Base-by-base conservation (phyloP, 2,113 vertebrate genomes). In the Microcebus tavaratra region DNA sequence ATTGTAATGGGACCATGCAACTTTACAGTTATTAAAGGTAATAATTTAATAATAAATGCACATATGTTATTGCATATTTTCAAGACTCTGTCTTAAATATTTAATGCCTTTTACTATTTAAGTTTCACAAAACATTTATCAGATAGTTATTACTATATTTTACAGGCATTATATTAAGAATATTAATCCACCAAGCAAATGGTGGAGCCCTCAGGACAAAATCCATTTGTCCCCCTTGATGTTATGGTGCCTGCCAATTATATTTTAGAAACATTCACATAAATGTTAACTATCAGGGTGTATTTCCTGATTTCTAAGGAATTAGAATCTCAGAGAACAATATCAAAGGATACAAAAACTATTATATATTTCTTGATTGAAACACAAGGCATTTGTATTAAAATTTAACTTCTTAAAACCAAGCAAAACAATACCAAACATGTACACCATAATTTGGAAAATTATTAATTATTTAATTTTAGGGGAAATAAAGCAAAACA, bases 401-500 rank as follows among this genome's bases (percentile, higher is more conserved):
- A 79, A 79, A 95, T 67, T 18, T 79, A 90, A 5, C 34, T 79
- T 78, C 50, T 68, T 96, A 72, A 70, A 80, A 25, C 29, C 91
- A 91, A 92, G 39, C 39, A 81, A 96, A 83, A 18, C 10, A 72
- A 81, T 89, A 39, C 55, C 25, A 75, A 96, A 4, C 36, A 39
- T 82, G 7, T 10, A 53, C 8, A 53, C 9, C 36, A 29, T 89
- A 63, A 85, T 65, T 61, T 82, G 53, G 13, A 94, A 67, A 95
- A 91, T 31, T 79, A 68, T 59, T 75, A 91, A 89, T 31, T 72
- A 78, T 61, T 86, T 90, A 90, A 75, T 67, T n/a, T 81, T 39
- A 86, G 31, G 8, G 4, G 72, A 76, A 17, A 57, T 73, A 25
- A 29, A 92, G 48, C 48, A 79, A 84, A 84, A 55, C 21, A 18